Conservation (phyloP, 2,113 vertebrate genomes). For the Craseonycteris thonglongyai region DNA sequence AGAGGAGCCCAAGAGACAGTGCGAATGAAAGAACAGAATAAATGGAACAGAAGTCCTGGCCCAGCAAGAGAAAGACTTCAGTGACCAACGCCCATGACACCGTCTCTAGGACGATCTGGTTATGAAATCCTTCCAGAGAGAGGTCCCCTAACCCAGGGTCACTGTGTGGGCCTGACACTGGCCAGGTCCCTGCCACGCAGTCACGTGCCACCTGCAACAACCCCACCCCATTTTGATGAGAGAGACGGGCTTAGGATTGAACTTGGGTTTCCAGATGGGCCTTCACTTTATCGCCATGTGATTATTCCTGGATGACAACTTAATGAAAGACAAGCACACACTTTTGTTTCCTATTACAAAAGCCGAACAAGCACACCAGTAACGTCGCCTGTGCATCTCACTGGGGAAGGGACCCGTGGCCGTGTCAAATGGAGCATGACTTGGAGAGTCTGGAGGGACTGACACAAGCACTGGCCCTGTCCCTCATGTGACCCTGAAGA, state of each 20-base stretch:
- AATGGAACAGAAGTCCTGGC: neutral
- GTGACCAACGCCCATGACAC: neutral
- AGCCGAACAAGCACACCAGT: too few species aligned
- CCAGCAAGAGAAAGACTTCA: neutral
- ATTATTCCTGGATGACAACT: neutral
- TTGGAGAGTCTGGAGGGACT: neutral
- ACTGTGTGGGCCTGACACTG: fast-evolving
- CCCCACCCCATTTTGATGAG: neutral
- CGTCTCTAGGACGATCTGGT: neutral
- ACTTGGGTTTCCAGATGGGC: neutral
- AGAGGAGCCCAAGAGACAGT: neutral
- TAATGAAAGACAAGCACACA: neutral
- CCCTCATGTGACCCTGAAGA: neutral
- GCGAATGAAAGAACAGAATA: neutral
- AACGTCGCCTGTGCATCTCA: neutral
- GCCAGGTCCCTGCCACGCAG: fast-evolving
- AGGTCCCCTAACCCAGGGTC: neutral
- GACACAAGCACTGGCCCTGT: neutral
- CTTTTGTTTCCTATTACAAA: neutral
- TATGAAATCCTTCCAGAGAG: neutral
- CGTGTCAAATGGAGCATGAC: neutral
- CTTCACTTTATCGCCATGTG: neutral
- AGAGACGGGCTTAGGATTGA: neutral
- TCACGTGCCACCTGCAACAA: neutral
- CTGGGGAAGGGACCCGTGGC: neutral